A percentile compares a stretch with the other conserved stretches of the same genome.
phyloP scores from a whole-genome alignment of 2,113 vertebrate genomes.

The Mesembrinibis cayennensis region DNA sequence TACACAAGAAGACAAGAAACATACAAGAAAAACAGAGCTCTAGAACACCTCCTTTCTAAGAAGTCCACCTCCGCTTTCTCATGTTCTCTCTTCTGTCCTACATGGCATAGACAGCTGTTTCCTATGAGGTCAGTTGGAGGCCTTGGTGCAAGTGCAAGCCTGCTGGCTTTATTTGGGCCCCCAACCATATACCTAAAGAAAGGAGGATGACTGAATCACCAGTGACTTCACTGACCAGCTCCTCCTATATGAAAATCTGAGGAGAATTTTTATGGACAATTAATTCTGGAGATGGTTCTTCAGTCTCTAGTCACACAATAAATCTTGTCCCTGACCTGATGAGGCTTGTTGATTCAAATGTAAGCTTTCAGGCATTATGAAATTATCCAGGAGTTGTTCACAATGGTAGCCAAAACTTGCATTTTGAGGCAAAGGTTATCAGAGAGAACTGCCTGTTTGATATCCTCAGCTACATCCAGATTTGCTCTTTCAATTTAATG shows the following conservation, averaged over 20 bases:
- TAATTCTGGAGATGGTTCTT: not conserved
- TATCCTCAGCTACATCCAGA: not conserved
- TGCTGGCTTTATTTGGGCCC: not conserved
- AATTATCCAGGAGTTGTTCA: not conserved
- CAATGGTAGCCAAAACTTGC: not conserved
- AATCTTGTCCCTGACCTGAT: not conserved
- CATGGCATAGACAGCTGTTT: not conserved
- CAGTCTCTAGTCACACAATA: not conserved
- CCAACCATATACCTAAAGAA: rapidly evolving
- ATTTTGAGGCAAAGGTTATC: not conserved
- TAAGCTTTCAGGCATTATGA: not conserved
- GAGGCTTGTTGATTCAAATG: not conserved
- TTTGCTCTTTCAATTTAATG: not conserved
- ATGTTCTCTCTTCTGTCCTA: not conserved
- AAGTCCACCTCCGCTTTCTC: not conserved
- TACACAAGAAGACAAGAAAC: not conserved
- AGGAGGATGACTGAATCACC: not conserved
- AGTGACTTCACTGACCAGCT: not conserved
- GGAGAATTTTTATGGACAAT: not conserved
- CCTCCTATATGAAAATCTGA: not conserved
- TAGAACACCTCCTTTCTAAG: not conserved
- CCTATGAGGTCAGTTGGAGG: not conserved
- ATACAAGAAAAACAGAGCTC: not conserved
- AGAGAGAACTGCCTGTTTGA: not conserved
- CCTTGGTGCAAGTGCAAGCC: not conserved